Evolutionary conservation across 2,888 invertebrate genomes (phyloP).

Genomic region (Stegophylla sp.): DNA sequence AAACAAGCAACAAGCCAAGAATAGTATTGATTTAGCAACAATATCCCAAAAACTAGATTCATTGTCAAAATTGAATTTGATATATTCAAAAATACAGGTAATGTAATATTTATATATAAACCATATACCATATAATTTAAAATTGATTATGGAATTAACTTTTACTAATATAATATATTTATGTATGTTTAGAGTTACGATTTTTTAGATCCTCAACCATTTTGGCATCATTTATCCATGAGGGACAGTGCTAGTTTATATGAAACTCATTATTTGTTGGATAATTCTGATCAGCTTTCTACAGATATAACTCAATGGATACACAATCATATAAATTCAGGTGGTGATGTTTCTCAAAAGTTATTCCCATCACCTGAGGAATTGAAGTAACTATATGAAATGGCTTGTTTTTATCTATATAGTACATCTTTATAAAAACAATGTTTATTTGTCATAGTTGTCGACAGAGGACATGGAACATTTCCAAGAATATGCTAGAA

Average conservation of each 20-base stretch:
- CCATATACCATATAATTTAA: no score
- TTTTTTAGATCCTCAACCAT: slow-evolving; percentile 47
- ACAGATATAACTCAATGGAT: slow-evolving; percentile 43
- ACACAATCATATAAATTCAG: slow-evolving; percentile 6
- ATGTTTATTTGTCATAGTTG: background rate
- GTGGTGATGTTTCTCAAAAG: background rate
- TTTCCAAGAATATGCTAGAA: slow-evolving; percentile 31
- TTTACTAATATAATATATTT: background rate
- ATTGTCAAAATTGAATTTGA: slow-evolving; percentile 36
- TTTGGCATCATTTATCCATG: slow-evolving; percentile 36
- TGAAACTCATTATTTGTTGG: slow-evolving; percentile 16
- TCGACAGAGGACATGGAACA: slow-evolving; percentile 35
- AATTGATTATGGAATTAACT: background rate
- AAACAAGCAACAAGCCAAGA: background rate
- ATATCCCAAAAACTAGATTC: slow-evolving; percentile 26
- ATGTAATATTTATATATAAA: no score
- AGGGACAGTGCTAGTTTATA: slow-evolving; percentile 45
- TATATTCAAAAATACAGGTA: slow-evolving; percentile 47
- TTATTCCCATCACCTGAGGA: background rate
- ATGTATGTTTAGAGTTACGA: slow-evolving; percentile 1
- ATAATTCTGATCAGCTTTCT: slow-evolving; percentile 20
- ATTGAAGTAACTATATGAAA: slow-evolving; percentile 15
- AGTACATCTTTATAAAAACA: background rate
- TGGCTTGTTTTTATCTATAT: background rate
- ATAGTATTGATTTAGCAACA: background rate